Evolutionary conservation across 2,113 vertebrate genomes (phyloP).

Genomic region (Pampusana beccarii): DNA sequence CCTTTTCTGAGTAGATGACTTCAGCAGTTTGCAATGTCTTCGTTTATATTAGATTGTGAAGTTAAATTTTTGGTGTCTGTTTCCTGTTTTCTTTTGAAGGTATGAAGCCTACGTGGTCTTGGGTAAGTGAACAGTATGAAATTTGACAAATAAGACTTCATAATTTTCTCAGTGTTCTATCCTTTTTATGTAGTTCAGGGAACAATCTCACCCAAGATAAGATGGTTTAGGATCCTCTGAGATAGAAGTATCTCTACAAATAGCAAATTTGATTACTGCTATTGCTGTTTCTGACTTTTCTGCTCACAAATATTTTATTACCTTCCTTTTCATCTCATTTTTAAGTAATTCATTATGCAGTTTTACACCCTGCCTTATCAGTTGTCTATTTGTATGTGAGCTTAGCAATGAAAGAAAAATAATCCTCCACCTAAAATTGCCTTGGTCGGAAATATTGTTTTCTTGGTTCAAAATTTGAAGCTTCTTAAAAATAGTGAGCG

Average conservation of each 20-base stretch:
- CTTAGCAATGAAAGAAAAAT: neutral
- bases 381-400: neutral
- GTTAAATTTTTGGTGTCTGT: neutral
- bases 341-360: neutral
- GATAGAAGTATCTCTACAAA: neutral
- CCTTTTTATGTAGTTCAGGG: neutral
- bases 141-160: neutral
- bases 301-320: neutral
- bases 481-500: fast-evolving
- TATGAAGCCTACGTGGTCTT: neutral
- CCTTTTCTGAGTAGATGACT: neutral
- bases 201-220: neutral
- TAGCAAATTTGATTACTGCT: neutral
- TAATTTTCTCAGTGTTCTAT: neutral
- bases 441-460: neutral
- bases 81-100: neutral
- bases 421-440: neutral
- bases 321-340: neutral
- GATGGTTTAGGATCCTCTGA: neutral
- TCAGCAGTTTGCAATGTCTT: neutral
- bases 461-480: neutral
- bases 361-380: neutral
- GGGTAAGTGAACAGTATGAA: fast-evolving
- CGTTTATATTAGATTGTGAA: neutral
- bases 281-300: neutral